Conservation (phyloP, 2,888 invertebrate species). For the Lasioglossum vierecki region DNA sequence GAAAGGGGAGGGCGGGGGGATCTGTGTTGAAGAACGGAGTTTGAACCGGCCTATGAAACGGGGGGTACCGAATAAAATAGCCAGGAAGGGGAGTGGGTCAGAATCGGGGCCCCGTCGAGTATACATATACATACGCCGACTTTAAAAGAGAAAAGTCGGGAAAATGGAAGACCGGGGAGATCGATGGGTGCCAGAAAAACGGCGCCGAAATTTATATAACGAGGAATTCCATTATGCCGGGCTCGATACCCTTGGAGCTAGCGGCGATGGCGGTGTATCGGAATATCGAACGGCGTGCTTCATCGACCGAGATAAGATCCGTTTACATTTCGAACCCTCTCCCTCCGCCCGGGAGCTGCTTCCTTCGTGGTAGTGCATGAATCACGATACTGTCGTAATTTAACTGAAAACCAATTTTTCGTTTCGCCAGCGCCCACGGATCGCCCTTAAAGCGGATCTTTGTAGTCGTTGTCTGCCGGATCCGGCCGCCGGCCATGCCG, state of each 20-base stretch:
- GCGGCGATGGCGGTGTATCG: slow-evolving; percentile 52
- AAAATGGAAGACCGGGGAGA: slow-evolving; percentile 57
- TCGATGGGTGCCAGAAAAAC: slow-evolving; percentile 72
- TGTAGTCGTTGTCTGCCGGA: slow-evolving; percentile 14
- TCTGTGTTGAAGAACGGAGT: background rate
- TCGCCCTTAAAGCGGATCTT: slow-evolving; percentile 42
- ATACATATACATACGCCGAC: slow-evolving; percentile 54
- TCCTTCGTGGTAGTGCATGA: slow-evolving; percentile 54
- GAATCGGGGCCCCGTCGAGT: background rate
- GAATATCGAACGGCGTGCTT: slow-evolving; percentile 72
- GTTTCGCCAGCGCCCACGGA: slow-evolving; percentile 51
- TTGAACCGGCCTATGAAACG: background rate
- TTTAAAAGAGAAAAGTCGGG: slow-evolving; percentile 60
- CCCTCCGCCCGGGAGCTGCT: slow-evolving; percentile 4
- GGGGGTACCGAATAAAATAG: background rate
- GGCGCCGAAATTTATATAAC: slow-evolving; percentile 74
- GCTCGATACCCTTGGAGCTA: slow-evolving; percentile 60
- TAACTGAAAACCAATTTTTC: slow-evolving; percentile 70
- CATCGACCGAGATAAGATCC: slow-evolving; percentile 75
- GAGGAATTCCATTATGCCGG: slow-evolving; percentile 71
- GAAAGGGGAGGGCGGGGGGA: background rate
- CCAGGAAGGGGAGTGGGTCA: background rate
- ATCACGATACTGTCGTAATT: slow-evolving; percentile 69
- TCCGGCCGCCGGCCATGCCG: slow-evolving; percentile 7
- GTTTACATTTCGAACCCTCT: slow-evolving; percentile 66